phyloP scores from a whole-genome alignment of 2,888 invertebrate genomes.

The Drosophila basisetae region DNA sequence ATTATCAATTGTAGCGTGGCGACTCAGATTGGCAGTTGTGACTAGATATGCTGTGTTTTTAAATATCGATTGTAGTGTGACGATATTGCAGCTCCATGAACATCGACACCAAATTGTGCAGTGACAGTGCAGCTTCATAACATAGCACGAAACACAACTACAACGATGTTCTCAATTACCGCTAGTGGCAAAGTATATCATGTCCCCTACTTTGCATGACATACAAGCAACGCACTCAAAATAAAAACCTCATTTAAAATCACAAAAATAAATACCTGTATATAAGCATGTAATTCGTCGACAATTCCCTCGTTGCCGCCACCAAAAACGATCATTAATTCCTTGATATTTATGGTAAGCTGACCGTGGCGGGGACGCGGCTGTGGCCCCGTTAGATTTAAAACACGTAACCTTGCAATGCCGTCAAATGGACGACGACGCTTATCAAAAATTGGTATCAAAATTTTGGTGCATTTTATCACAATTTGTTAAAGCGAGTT shows the following conservation, averaged over 20 bases:
- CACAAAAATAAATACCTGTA: constrained; percentile 88
- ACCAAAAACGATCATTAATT: constrained; percentile 75
- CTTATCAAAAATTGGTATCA: constrained; percentile 41
- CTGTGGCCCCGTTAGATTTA: constrained; percentile 85
- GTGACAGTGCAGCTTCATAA: not conserved
- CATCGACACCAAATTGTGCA: not conserved
- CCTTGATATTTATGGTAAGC: too few relatives aligned
- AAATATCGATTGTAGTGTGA: too few relatives aligned
- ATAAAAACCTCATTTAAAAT: not conserved
- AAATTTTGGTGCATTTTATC: constrained; percentile 26
- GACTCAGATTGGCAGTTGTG: too few relatives aligned
- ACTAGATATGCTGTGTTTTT: too few relatives aligned
- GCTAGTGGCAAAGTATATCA: not conserved
- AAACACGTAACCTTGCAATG: constrained; percentile 50
- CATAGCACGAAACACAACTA: not conserved
- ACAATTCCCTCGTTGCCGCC: too few relatives aligned
- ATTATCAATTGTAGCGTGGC: too few relatives aligned
- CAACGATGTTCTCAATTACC: not conserved
- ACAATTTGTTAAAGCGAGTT: constrained; percentile 3
- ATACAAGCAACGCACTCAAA: not conserved
- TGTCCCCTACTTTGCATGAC: not conserved
- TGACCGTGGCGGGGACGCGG: constrained; percentile 90
- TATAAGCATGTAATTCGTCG: too few relatives aligned
- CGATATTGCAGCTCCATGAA: not conserved
- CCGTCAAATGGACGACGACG: constrained; percentile 48